These are phyloP conservation scores for Samia ricini DNA, from an alignment of 1,140 invertebrate species.

Conservation along the genomic window DNA sequence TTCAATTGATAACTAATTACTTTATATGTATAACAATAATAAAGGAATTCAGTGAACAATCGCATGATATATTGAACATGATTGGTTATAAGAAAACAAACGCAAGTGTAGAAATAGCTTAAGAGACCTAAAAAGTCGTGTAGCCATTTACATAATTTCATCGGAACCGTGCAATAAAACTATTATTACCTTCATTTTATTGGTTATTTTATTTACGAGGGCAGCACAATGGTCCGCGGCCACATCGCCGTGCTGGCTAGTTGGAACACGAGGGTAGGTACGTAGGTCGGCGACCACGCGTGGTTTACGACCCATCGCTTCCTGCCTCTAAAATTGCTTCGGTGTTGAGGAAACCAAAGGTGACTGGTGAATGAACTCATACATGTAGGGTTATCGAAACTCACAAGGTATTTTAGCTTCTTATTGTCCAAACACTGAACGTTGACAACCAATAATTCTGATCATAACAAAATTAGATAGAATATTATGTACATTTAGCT, in stretches of 20 bases:
- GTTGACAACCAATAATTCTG: no score
- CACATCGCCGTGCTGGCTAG: conserved; percentile 14
- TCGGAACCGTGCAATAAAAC: conserved; percentile 21
- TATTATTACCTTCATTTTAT: conserved; percentile 24
- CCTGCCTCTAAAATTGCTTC: conserved; percentile 16
- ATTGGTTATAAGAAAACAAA: neutral
- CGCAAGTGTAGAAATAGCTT: neutral
- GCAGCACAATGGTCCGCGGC: conserved; percentile 19
- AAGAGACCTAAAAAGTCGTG: neutral
- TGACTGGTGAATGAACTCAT: conserved; percentile 10
- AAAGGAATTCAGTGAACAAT: no score
- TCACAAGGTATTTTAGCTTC: no score
- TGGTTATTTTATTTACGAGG: conserved; percentile 20
- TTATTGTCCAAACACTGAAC: no score
- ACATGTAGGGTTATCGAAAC: neutral
- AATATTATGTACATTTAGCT: no score
- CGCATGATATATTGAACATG: no score
- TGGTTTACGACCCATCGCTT: conserved; percentile 27
- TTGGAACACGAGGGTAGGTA: conserved; percentile 14
- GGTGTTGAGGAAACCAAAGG: conserved; percentile 4
- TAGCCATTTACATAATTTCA: conserved; percentile 13
- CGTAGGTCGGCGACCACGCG: conserved; percentile 10
- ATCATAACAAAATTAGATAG: no score
- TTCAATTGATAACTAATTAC: no score
- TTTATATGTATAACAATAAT: no score